These are phyloP conservation scores for Leuciscus idus DNA, from an alignment of 2,113 vertebrate genomes.

Conservation along the genomic window DNA sequence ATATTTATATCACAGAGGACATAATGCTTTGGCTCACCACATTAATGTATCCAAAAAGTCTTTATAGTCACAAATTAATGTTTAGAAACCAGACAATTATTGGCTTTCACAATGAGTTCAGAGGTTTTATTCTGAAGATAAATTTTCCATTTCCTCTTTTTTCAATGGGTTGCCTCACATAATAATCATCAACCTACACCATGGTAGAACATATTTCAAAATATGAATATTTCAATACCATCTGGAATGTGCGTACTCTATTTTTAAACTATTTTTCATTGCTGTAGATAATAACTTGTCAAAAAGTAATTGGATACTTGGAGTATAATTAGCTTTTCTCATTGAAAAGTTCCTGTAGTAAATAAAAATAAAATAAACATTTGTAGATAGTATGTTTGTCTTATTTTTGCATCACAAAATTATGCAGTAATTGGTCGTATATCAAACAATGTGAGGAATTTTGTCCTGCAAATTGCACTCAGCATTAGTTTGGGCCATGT, in stretches of 20 bases:
- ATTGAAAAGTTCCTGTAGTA: background rate
- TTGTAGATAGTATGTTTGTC: background rate
- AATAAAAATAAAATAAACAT: background rate
- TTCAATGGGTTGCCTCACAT: background rate
- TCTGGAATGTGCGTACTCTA: background rate
- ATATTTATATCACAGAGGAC: constrained; percentile 50
- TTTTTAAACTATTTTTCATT: background rate
- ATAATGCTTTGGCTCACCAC: constrained; percentile 50
- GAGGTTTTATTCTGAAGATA: constrained; percentile 1
- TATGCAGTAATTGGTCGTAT: background rate
- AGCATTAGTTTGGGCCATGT: background rate
- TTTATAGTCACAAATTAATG: constrained; percentile 46
- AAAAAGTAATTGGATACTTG: background rate
- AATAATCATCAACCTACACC: background rate
- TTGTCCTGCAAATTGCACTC: background rate
- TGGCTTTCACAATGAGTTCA: constrained; percentile 45
- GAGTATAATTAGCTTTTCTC: background rate
- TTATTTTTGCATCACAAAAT: background rate
- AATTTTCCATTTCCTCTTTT: background rate
- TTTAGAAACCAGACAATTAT: constrained; percentile 36
- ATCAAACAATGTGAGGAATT: background rate
- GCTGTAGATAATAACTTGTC: background rate
- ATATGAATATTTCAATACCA: background rate
- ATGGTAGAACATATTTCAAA: background rate
- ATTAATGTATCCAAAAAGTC: constrained; percentile 49